Evolutionary conservation across 2,888 invertebrate species (phyloP), one percentile per base, ranked within the genome.

Genomic region (Mythimna lalbum): DNA sequence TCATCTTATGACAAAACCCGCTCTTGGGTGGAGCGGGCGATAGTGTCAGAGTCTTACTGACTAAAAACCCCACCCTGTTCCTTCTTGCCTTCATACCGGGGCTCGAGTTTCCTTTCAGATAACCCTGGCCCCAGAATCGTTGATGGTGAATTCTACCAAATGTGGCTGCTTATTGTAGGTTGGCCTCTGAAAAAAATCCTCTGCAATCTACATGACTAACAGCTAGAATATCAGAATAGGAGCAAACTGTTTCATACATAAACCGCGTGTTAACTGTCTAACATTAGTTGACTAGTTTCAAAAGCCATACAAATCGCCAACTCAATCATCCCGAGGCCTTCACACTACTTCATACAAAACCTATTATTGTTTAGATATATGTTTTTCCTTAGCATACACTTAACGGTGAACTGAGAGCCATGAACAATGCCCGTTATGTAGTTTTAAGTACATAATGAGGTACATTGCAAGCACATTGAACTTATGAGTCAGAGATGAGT

Each of bases 401-500:
- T 78, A 82, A 82, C 82, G 60, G 82, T 67, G 21, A 27, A 63
- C 60, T 49, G 12, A 59, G 57, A 73, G 23, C 49, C 47, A 31
- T 69, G 72, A 76, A 64, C 72, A 57, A 72, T 62, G 56, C 36
- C 73, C 61, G 68, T 66, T 81, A 73, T 19, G 17, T 65, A 53
- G n/a, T n/a, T 72, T 39, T 56, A 31, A 31, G 49, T 23, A 61
- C n/a, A 66, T 64, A 75, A 61, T 55, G 59, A 55, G 21, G 27
- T 47, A 49, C 66, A 63, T 66, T 56, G 52, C 65, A 52, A 17
- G 75, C 57, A 62, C 80, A 62, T 65, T 75, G 82, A 84, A 69
- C 82, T 70, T 36, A 60, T 73, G 77, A 69, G 36, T 69, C 80
- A 81, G 47, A 31, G 2, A 31, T 57, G 43, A 23, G 49, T 27